phyloP scores from a whole-genome alignment of 2,113 vertebrate genomes.

The Xenopus laevis region DNA sequence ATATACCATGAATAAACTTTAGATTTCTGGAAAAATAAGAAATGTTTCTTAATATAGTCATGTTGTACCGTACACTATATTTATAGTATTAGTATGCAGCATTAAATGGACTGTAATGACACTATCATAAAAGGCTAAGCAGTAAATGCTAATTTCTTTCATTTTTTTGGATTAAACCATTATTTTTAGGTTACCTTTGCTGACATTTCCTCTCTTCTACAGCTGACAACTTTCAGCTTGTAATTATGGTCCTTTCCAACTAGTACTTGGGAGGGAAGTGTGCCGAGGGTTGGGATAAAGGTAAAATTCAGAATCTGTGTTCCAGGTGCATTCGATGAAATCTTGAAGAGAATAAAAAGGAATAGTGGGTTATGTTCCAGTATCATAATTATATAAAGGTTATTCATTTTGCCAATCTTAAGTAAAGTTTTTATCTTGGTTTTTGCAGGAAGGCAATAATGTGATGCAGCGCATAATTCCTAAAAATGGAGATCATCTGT shows the following conservation, averaged over 20 bases:
- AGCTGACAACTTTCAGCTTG: constrained; percentile 58
- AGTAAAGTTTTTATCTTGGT: too few relatives aligned
- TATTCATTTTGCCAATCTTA: too few relatives aligned
- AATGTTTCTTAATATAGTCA: too few relatives aligned
- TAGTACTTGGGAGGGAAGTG: constrained; percentile 69
- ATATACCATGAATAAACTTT: too few relatives aligned
- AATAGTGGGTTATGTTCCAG: not conserved
- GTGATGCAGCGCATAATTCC: too few relatives aligned
- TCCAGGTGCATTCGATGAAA: constrained; percentile 58
- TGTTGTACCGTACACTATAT: too few relatives aligned
- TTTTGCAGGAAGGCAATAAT: too few relatives aligned
- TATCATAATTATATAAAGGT: too few relatives aligned
- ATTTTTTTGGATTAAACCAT: not conserved
- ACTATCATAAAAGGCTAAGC: not conserved
- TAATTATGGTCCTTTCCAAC: constrained; percentile 60
- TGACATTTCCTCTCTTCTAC: constrained; percentile 51
- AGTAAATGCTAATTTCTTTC: not conserved
- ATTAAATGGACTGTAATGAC: constrained; percentile 3
- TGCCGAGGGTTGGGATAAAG: constrained; percentile 75
- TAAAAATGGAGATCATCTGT: too few relatives aligned
- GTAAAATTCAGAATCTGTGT: constrained; percentile 69
- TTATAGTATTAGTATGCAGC: constrained; percentile 8
- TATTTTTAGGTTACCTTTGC: constrained; percentile 56
- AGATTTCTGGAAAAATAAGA: too few relatives aligned
- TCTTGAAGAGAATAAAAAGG: constrained; percentile 52